Conservation (phyloP, 2,888 invertebrate species). For the Caenorhabditis afra region DNA sequence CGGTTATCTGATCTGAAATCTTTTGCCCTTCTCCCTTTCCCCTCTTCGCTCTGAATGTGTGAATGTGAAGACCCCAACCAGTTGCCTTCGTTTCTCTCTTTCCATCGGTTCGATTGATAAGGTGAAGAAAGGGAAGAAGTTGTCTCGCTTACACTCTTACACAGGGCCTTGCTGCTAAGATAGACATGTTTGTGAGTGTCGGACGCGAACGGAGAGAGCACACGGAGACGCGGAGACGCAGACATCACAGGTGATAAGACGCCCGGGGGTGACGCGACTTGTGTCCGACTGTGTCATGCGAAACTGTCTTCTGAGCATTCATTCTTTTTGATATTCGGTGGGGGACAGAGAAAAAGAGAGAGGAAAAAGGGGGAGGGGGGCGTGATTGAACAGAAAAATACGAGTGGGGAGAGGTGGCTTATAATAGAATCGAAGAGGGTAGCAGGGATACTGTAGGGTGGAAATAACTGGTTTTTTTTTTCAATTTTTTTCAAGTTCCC, state of each 20-base stretch:
- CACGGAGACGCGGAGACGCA: not conserved
- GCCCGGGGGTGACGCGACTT: conserved; percentile 4
- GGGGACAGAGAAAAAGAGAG: no score
- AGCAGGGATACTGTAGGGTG: no score
- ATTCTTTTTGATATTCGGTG: conserved; percentile 2
- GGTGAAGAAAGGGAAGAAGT: not conserved
- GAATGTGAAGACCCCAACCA: no score
- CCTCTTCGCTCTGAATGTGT: not conserved
- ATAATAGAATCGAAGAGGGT: no score
- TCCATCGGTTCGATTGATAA: not conserved
- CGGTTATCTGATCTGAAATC: not conserved
- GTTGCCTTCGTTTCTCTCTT: no score
- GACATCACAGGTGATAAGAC: conserved; percentile 4
- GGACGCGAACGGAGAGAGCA: not conserved
- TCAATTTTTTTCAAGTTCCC: no score
- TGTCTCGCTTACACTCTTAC: no score
- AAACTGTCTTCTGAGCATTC: conserved; percentile 2
- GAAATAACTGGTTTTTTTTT: no score
- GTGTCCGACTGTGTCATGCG: conserved; percentile 12
- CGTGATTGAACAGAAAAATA: no score
- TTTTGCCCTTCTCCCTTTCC: not conserved
- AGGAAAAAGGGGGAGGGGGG: no score
- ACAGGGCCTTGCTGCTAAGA: conserved; percentile 37
- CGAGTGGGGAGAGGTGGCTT: no score
- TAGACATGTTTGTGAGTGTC: conserved; percentile 39